These are phyloP conservation scores for Cephus nigrinus DNA, from an alignment of 2,888 invertebrate species.

Conservation along the genomic window DNA sequence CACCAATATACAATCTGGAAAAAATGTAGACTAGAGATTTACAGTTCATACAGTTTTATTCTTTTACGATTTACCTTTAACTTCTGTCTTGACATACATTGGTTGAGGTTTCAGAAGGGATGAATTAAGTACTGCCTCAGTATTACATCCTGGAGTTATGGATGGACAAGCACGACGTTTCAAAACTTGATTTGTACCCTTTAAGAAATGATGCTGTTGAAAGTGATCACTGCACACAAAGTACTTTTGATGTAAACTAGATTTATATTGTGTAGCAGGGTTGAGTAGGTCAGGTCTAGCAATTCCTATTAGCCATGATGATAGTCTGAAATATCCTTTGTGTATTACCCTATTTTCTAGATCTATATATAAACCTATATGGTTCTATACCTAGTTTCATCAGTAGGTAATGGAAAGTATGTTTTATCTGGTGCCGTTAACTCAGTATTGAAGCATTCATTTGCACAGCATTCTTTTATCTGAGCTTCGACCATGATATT, in stretches of 20 bases:
- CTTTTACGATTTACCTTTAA: neutral
- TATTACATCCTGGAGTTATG: neutral
- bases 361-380: neutral
- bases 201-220: constrained; percentile 16
- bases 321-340: constrained; percentile 20
- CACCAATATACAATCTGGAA: neutral
- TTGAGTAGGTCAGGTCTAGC: constrained; percentile 20
- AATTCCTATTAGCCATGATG: constrained; percentile 17
- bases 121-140: neutral
- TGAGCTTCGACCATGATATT: constrained; percentile 7
- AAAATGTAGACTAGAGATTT: neutral
- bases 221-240: constrained; percentile 20
- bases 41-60: neutral
- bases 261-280: neutral
- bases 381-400: constrained; percentile 25
- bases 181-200: constrained; percentile 16
- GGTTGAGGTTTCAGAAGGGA: neutral
- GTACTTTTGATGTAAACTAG: neutral
- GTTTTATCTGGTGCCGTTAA: constrained; percentile 18
- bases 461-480: constrained; percentile 21
- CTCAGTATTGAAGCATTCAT: constrained; percentile 15
- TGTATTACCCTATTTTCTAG: neutral
- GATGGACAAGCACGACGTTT: constrained; percentile 18
- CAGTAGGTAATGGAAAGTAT: constrained; percentile 25
- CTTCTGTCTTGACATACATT: constrained; percentile 5